A percentile compares a stretch with the other conserved stretches of the same genome.
Evolutionary conservation across 2,888 invertebrate species (phyloP).

Genomic region (Apodemia mormo): DNA sequence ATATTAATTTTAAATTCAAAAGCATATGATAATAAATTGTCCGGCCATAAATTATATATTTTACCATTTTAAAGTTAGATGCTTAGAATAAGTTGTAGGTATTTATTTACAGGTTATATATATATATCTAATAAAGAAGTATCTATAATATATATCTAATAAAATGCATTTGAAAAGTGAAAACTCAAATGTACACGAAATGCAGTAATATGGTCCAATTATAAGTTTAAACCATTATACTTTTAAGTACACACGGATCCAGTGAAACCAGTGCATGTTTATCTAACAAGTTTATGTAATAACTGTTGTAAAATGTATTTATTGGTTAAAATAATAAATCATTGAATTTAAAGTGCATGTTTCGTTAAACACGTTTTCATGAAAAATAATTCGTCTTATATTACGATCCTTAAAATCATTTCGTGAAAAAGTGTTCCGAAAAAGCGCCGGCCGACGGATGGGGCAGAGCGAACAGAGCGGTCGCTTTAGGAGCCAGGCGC

Average conservation of each 20-base stretch:
- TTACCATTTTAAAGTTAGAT: slow-evolving; percentile 31
- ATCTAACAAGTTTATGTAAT: slow-evolving; percentile 56
- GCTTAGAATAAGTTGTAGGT: slow-evolving; percentile 32
- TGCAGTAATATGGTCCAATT: slow-evolving; percentile 21
- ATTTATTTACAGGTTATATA: slow-evolving; percentile 1
- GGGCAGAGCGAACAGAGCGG: too few species aligned
- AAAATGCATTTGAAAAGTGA: background rate
- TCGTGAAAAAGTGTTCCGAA: too few species aligned
- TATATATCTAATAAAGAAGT: background rate
- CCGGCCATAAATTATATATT: slow-evolving; percentile 28
- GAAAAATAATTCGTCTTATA: too few species aligned
- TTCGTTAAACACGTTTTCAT: too few species aligned
- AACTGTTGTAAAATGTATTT: slow-evolving; percentile 80
- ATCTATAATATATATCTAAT: too few species aligned
- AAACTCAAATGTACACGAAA: slow-evolving; percentile 23
- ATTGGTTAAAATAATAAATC: slow-evolving; percentile 72
- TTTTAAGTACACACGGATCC: slow-evolving; percentile 36
- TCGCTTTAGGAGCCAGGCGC: too few species aligned
- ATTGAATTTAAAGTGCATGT: slow-evolving; percentile 50
- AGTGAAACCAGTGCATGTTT: slow-evolving; percentile 50
- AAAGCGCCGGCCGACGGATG: too few species aligned
- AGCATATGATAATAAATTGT: slow-evolving; percentile 16
- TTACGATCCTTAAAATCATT: too few species aligned
- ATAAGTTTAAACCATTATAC: slow-evolving; percentile 42
- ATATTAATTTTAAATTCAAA: slow-evolving; percentile 13